phyloP scores from a whole-genome alignment of 2,797 vertebrate genomes.

The Periparus ater region DNA sequence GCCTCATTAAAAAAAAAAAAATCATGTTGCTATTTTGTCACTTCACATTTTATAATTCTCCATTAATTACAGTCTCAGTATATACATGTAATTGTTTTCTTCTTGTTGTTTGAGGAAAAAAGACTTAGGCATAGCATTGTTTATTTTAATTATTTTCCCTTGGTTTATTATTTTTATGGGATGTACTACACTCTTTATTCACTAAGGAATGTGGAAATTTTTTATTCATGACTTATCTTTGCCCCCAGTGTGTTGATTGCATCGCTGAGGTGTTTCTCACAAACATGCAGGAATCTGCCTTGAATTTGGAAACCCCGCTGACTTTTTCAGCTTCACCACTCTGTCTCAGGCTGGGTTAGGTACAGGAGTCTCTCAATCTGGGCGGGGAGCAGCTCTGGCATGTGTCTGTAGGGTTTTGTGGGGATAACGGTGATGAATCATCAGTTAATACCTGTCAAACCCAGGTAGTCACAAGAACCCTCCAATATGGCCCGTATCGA shows the following conservation, averaged over 20 bases:
- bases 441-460: conserved; percentile 2
- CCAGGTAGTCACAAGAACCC: conserved; percentile 25
- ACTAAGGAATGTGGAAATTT: not conserved
- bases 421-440: not conserved
- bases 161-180: not conserved
- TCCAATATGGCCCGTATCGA: not conserved
- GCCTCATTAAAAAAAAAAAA: not conserved
- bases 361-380: not conserved
- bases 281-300: not conserved
- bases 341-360: not conserved
- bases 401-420: not conserved
- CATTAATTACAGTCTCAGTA: not conserved
- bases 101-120: not conserved
- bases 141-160: not conserved
- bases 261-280: not conserved
- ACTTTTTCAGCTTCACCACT: not conserved
- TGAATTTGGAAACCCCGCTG: not conserved
- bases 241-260: not conserved
- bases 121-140: not conserved
- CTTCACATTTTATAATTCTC: not conserved
- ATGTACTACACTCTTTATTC: not conserved
- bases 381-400: not conserved
- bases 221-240: not conserved
- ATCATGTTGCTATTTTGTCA: not conserved
- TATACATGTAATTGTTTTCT: not conserved